These are phyloP conservation scores for Camponotus pennsylvanicus DNA, from an alignment of 1,140 invertebrate genomes.

Conservation along the genomic window DNA sequence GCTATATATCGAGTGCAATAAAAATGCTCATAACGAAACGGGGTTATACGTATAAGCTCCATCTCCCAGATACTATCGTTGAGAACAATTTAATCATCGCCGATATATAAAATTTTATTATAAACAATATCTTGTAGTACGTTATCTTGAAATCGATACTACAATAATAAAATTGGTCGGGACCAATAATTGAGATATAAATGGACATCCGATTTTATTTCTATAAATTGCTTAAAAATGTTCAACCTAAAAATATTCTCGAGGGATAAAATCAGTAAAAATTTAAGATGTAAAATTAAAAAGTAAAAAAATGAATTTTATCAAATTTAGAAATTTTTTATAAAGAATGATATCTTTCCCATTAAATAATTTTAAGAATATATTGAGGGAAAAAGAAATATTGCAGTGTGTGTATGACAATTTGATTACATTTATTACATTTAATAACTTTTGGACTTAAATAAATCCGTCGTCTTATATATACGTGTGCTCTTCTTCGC, in stretches of 20 bases:
- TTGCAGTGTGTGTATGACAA: background rate
- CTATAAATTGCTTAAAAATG: background rate
- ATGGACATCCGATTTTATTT: background rate
- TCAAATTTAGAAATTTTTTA: background rate
- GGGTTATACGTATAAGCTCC: conserved; percentile 12
- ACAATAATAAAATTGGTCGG: background rate
- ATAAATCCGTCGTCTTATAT: background rate
- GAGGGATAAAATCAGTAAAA: background rate
- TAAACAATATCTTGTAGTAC: conserved; percentile 7
- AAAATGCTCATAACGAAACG: conserved; percentile 49
- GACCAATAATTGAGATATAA: background rate
- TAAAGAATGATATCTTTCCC: background rate
- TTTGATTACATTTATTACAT: background rate
- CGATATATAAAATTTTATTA: conserved; percentile 26
- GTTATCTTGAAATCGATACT: background rate
- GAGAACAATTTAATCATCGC: background rate
- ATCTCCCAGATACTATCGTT: background rate
- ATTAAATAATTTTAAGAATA: background rate
- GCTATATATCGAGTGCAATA: conserved; percentile 32
- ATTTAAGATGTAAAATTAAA: background rate
- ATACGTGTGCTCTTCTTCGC: conserved; percentile 4
- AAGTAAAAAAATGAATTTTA: background rate
- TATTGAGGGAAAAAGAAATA: background rate
- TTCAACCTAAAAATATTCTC: background rate
- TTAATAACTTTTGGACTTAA: background rate